Conservation (phyloP, 1,140 invertebrate genomes). For the Sinonovacula constricta region DNA sequence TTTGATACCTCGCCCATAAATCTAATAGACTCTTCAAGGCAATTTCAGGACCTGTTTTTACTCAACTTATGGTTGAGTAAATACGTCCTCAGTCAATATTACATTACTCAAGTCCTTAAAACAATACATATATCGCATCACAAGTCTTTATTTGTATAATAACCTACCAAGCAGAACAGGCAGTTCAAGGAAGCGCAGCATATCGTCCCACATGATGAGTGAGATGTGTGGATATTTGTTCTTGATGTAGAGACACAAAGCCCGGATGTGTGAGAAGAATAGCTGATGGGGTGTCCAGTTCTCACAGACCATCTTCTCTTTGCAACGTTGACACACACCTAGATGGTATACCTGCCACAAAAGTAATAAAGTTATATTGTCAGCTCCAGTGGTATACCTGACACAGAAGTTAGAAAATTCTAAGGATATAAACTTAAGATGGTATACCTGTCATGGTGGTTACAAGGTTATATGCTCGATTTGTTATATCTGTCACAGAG, state of each 20-base stretch:
- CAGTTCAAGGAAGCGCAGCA: slow-evolving; percentile 83
- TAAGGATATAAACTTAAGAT: too few species aligned
- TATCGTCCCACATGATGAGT: slow-evolving; percentile 96
- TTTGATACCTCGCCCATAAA: too few species aligned
- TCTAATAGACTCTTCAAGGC: too few species aligned
- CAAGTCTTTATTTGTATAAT: too few species aligned
- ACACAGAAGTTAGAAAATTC: neutral
- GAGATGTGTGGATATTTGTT: slow-evolving; percentile 80
- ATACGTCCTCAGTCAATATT: neutral
- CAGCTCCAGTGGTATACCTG: slow-evolving; percentile 14
- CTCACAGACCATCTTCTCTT: slow-evolving; percentile 72
- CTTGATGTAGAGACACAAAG: slow-evolving; percentile 78
- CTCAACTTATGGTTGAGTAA: too few species aligned
- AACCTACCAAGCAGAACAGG: slow-evolving; percentile 58
- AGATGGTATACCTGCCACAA: slow-evolving; percentile 73
- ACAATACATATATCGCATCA: too few species aligned
- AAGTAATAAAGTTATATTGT: too few species aligned
- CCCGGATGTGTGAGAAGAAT: slow-evolving; percentile 80
- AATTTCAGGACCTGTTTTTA: too few species aligned
- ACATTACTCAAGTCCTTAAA: too few species aligned
- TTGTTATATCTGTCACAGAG: too few species aligned
- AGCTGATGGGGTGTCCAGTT: slow-evolving; percentile 79
- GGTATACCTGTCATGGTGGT: too few species aligned
- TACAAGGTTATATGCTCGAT: neutral
- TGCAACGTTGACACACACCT: slow-evolving; percentile 67